Evolutionary conservation across 2,888 invertebrate genomes (phyloP).

Genomic region (Oligia latruncula): DNA sequence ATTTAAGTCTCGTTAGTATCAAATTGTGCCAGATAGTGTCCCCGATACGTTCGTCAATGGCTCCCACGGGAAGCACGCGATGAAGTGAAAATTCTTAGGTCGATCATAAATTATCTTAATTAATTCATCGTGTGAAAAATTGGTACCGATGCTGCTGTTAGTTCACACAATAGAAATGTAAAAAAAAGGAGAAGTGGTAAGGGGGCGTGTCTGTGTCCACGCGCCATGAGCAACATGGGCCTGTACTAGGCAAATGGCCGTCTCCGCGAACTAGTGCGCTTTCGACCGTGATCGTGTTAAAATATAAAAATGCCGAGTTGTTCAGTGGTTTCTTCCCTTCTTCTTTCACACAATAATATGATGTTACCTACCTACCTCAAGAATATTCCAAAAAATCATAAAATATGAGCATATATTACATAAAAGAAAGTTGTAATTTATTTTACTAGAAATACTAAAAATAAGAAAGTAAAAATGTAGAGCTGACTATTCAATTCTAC

Average conservation of each 20-base stretch:
- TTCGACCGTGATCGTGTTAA: no score
- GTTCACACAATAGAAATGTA: background rate
- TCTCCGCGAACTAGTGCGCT: no score
- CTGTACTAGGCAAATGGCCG: no score
- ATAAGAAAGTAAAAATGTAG: background rate
- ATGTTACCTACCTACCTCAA: background rate
- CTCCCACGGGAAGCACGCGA: slow-evolving; percentile 31
- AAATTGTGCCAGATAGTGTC: slow-evolving; percentile 28
- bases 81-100: slow-evolving; percentile 12
- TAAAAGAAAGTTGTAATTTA: no score
- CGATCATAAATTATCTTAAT: background rate
- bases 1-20: slow-evolving; percentile 12
- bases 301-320: no score
- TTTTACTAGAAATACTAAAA: background rate
- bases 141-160: background rate
- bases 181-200: no score
- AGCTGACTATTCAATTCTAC: background rate
- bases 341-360: background rate
- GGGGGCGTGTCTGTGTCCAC: no score
- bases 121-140: background rate
- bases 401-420: no score
- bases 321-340: no score
- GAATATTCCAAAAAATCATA: background rate
- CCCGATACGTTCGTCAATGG: slow-evolving; percentile 15
- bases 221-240: no score